Base-by-base conservation (phyloP, 1,140 invertebrate species). In the Drosophila subobscura region DNA sequence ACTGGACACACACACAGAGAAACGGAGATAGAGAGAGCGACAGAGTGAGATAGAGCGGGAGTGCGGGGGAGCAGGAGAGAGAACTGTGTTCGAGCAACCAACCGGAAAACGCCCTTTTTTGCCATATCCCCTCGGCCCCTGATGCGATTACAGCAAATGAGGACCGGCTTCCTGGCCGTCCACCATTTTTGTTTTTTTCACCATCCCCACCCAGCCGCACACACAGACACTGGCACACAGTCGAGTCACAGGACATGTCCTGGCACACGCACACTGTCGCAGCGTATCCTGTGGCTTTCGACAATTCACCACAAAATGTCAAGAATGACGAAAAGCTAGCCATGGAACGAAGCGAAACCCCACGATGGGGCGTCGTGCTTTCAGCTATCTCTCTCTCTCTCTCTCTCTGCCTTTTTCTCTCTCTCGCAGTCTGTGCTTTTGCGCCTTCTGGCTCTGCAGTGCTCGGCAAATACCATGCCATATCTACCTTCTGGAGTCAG, bases 261-360 rank as follows among this genome's bases (percentile, higher is more conserved):
- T 40, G 57, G 55, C n/a, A 33, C 42, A 75, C 77, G 53, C 74
- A 80, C 57, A 72, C 73, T 61, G 66, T 27, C 56, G 70, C 58
- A 77, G 3, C 79, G 77, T 72, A 79, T 89, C 73, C 77, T 90
- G 89, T 90, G 85, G 89, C 80, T 90, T 90, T 86, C 85, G 75
- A 80, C 85, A 89, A 91, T 90, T 91, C 89, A 89, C 90, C 90
- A 91, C 90, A 91, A 91, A 91, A 91, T 90, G 90, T 91, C 90
- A 91, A 91, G 90, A 88, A 90, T 86, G 86, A 91, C 74, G 83
- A 88, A 91, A 90, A 91, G 89, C 85, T 91, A 89, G 75, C 60
- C 44, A 67, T 64, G 77, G 81, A 77, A 65, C 79, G 79, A 63
- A 56, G 33, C 79, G 79, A 63, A 56, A 29, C 57, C 16, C 44